Percentiles rank a stretch among this genome's conserved stretches.
These are phyloP conservation scores for Lepeophtheirus salmonis DNA, from an alignment of 1,140 invertebrate species.

Conservation along the genomic window DNA sequence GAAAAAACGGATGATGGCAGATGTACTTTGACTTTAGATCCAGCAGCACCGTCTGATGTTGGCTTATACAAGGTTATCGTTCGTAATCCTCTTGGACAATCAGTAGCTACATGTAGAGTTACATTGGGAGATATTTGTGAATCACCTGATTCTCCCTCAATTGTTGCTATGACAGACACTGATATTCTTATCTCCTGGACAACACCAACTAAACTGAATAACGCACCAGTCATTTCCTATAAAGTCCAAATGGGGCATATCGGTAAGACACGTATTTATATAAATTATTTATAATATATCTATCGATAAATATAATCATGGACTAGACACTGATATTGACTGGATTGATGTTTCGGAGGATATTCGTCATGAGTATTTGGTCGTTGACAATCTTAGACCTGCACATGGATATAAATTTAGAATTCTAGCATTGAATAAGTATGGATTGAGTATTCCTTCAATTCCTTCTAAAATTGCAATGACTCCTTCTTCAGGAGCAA, in stretches of 20 bases:
- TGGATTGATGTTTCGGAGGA: slow-evolving; percentile 73
- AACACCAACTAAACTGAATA: slow-evolving; percentile 60
- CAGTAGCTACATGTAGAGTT: slow-evolving; percentile 32
- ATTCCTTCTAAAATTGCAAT: slow-evolving; percentile 47
- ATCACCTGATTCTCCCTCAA: slow-evolving; percentile 65
- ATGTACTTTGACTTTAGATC: slow-evolving; percentile 49
- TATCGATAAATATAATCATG: no score
- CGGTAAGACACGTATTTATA: slow-evolving; percentile 10
- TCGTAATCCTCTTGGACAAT: slow-evolving; percentile 46
- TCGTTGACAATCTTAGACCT: slow-evolving; percentile 53
- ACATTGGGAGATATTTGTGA: slow-evolving; percentile 43
- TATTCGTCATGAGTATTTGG: slow-evolving; percentile 80
- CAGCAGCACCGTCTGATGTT: slow-evolving; percentile 54
- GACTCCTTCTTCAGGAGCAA: slow-evolving; percentile 25
- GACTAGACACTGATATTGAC: slow-evolving; percentile 42
- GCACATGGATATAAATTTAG: slow-evolving; percentile 69
- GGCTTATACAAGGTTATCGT: slow-evolving; percentile 92
- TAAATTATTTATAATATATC: no score
- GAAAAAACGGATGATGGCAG: slow-evolving; percentile 48
- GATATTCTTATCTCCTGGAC: slow-evolving; percentile 76
- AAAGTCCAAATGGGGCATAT: slow-evolving; percentile 38
- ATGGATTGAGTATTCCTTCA: slow-evolving; percentile 74
- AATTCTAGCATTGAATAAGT: slow-evolving; percentile 64
- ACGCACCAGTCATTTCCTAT: slow-evolving; percentile 62
- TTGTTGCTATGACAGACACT: slow-evolving; percentile 55